Conservation (phyloP, 2,113 vertebrate species). For the Myiopsitta monachus region DNA sequence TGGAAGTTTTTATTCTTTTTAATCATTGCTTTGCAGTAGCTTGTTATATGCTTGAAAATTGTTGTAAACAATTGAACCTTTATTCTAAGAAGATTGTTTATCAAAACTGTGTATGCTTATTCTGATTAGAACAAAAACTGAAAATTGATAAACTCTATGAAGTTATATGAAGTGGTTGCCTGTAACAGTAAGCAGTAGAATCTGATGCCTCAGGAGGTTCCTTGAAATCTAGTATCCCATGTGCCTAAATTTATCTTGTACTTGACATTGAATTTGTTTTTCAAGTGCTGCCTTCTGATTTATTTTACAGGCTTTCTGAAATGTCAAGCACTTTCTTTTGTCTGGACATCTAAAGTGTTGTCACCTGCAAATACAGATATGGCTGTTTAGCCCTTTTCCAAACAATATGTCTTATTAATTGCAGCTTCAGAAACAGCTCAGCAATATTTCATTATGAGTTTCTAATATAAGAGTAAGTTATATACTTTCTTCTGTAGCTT, state of each 20-base stretch:
- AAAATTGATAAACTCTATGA: not conserved
- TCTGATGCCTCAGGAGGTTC: not conserved
- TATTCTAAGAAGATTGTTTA: not conserved
- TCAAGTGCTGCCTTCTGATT: not conserved
- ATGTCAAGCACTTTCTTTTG: not conserved
- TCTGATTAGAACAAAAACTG: not conserved
- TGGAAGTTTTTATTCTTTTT: not conserved
- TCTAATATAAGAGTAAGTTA: not conserved
- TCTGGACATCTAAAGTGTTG: not conserved
- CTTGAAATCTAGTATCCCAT: not conserved
- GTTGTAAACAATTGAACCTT: not conserved
- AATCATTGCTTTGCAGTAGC: not conserved
- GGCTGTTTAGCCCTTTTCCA: not conserved
- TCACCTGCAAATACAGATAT: not conserved
- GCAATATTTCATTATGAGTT: not conserved
- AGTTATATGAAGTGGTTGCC: not conserved
- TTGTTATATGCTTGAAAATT: not conserved
- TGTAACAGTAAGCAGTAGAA: not conserved
- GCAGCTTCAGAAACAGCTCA: not conserved
- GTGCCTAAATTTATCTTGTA: not conserved
- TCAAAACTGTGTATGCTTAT: not conserved
- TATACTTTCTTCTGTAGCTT: not conserved
- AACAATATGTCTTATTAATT: not conserved
- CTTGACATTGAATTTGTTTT: not conserved
- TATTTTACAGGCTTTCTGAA: not conserved